Conservation (phyloP, 2,797 vertebrate genomes). For the Cossypha heuglini region DNA sequence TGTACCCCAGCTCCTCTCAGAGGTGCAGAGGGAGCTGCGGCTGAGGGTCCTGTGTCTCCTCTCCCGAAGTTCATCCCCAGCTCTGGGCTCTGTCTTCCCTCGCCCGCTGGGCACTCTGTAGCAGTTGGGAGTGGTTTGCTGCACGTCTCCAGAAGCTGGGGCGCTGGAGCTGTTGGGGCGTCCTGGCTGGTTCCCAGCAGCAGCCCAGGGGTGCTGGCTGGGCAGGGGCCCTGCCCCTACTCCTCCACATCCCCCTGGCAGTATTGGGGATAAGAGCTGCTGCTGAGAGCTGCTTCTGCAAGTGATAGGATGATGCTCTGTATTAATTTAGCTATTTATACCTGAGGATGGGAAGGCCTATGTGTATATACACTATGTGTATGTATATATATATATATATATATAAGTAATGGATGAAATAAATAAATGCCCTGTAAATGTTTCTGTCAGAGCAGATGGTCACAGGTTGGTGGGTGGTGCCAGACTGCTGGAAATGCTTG, state of each 20-base stretch:
- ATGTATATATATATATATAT: not conserved
- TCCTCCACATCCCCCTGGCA: not conserved
- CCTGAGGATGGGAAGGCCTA: not conserved
- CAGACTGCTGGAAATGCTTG: not conserved
- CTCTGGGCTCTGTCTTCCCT: not conserved
- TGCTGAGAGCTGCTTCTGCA: not conserved
- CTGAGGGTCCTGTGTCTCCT: not conserved
- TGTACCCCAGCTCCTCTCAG: accelerated
- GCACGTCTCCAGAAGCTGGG: not conserved
- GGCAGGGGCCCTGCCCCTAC: not conserved
- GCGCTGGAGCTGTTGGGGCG: not conserved
- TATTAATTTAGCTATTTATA: not conserved
- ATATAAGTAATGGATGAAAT: not conserved
- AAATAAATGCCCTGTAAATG: not conserved
- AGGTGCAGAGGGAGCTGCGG: not conserved
- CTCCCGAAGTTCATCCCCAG: not conserved
- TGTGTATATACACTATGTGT: not conserved
- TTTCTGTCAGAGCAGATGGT: not conserved
- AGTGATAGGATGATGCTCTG: not conserved
- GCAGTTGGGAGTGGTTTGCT: not conserved
- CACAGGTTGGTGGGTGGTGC: not conserved
- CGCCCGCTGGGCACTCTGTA: accelerated
- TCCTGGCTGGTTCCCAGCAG: not conserved
- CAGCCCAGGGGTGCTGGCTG: accelerated
- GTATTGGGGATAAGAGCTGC: not conserved